Evolutionary conservation across 1,140 invertebrate genomes (phyloP).

Genomic region (Zaprionus ornatus): DNA sequence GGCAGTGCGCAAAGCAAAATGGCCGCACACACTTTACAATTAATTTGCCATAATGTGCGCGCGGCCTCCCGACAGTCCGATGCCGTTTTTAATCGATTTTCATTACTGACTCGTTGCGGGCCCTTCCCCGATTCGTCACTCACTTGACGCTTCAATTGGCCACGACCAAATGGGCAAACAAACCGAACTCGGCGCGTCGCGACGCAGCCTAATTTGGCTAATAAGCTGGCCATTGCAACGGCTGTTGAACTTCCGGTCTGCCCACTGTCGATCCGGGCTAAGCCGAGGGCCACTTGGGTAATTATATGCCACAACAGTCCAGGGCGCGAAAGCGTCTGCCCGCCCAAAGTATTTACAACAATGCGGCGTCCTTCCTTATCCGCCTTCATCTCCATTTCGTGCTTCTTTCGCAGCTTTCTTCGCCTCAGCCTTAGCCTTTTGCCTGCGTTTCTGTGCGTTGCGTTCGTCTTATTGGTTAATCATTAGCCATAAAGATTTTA

Average conservation of each 20-base stretch:
- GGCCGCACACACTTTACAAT: conserved; percentile 79
- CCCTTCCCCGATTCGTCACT: conserved; percentile 50
- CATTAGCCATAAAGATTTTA: conserved; percentile 82
- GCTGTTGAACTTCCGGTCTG: conserved; percentile 74
- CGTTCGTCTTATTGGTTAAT: conserved; percentile 74
- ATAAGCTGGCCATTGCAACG: conserved; percentile 79
- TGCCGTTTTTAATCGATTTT: conserved; percentile 78
- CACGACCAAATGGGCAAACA: conserved; percentile 70
- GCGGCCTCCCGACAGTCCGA: conserved; percentile 15
- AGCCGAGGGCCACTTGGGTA: conserved; percentile 68
- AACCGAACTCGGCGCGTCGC: conserved; percentile 41
- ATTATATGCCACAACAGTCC: conserved; percentile 78
- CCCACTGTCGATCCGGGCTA: conserved; percentile 18
- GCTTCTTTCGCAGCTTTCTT: conserved; percentile 22
- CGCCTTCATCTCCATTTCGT: conserved; percentile 3
- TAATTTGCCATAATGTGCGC: conserved; percentile 73
- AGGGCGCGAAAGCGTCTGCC: conserved; percentile 53
- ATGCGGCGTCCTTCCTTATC: not conserved
- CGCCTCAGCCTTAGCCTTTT: conserved; percentile 23
- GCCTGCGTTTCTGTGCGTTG: conserved; percentile 20
- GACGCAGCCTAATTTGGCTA: conserved; percentile 72
- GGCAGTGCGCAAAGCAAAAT: conserved; percentile 75
- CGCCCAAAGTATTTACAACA: conserved; percentile 18
- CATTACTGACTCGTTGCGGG: conserved; percentile 60
- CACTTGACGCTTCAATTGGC: conserved; percentile 79